Evolutionary conservation across 2,113 vertebrate genomes (phyloP), one percentile per base, ranked within the genome.

Genomic region (Scortum barcoo): DNA sequence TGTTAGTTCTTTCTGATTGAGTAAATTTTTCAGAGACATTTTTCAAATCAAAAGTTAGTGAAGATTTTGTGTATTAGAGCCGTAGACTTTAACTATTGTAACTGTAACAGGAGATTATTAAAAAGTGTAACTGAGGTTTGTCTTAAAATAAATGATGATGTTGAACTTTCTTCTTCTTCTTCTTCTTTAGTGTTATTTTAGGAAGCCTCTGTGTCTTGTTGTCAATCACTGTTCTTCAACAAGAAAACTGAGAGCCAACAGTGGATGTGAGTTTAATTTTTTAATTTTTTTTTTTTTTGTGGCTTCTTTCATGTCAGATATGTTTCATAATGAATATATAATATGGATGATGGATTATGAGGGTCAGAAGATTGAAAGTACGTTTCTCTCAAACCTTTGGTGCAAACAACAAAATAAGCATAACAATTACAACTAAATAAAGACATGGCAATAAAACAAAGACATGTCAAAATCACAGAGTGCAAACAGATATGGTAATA

Each of bases 141-240:
- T 12, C 14, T 16, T 57, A 8, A 6, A 83, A 53, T 72, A 67
- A 83, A 78, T 8, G 3, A 46, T 33, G 46, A 1, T 54, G 33
- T 24, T 54, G 22, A 30, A 69, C 12, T 1, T 10, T 2, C 0
- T 76, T 53, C 24, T 36, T 10, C 48, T 60, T 20, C 50, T 69
- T 70, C 56, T 53, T 76, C 40, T n/a, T 60, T 33, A 33, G 26
- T 72, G 30, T 46, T 57, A 16, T 38, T 38, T 54, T 30, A 13
- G n/a, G 28, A 22, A 42, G 20, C 26, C 54, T 30, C 2, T 1
- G 54, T 1, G 5, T 22, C 33, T 36, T 36, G 33, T 6, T 36
- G 33, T 36, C 33, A 36, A 3, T 36, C 48, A 51, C 48, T 22
- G 19, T 20, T 8, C 28, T 33, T 26, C 26, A 58, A 30, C 56